phyloP scores from a whole-genome alignment of 2,888 invertebrate genomes.

The Calephelis perditalis region DNA sequence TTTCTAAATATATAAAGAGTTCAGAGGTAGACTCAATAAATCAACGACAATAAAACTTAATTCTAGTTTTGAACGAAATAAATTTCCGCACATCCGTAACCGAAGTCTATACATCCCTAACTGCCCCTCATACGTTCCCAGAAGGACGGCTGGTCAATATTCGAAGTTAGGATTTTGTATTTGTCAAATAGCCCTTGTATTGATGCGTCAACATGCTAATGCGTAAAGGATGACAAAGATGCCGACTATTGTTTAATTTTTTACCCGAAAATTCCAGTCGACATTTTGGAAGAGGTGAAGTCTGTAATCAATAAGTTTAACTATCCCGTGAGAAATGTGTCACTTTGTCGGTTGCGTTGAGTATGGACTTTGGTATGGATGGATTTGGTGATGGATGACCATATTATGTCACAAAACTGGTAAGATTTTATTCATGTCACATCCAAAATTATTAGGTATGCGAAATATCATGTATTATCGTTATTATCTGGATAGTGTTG shows the following conservation, averaged over 20 bases:
- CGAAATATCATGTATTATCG: no score
- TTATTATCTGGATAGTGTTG: no score
- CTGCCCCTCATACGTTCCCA: conserved; percentile 40
- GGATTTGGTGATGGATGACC: no score
- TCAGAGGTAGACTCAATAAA: no score
- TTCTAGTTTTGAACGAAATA: no score
- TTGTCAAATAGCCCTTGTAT: conserved; percentile 34
- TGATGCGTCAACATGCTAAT: conserved; percentile 52
- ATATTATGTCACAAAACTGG: no score
- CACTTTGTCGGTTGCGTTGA: background rate
- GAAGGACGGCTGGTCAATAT: conserved; percentile 62
- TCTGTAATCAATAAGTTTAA: background rate
- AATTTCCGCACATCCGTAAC: background rate
- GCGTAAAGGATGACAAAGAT: conserved; percentile 41
- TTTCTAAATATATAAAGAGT: no score
- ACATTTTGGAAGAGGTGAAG: background rate
- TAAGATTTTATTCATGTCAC: no score
- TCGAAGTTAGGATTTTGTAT: conserved; percentile 29
- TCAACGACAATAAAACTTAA: no score
- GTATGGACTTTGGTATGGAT: background rate
- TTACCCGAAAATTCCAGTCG: background rate
- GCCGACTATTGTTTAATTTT: conserved; percentile 31
- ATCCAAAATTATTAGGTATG: no score
- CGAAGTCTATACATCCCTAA: background rate
- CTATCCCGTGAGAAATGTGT: conserved; percentile 5